A percentile compares a stretch with the other conserved stretches of the same genome.
These are phyloP conservation scores for Antigone vipio DNA, from an alignment of 2,113 vertebrate species.

Conservation along the genomic window DNA sequence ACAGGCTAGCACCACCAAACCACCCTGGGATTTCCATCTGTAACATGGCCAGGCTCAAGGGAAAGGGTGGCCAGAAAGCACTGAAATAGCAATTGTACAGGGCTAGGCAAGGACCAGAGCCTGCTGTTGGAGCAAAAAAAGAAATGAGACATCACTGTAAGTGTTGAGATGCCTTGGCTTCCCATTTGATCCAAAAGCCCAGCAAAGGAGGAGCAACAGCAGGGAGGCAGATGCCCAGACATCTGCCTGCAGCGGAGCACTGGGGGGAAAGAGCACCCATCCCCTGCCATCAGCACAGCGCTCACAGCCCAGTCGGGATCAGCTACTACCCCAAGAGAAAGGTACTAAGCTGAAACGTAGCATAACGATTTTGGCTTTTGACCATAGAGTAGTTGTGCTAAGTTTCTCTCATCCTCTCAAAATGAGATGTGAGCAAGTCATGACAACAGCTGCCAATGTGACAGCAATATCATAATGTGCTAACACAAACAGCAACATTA, in stretches of 20 bases:
- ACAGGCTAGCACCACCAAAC: background rate
- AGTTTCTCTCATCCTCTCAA: background rate
- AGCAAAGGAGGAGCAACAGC: background rate
- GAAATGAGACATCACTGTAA: background rate
- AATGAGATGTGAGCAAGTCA: fast-evolving
- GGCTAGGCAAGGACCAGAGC: background rate
- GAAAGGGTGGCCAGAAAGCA: background rate
- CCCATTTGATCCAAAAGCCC: background rate
- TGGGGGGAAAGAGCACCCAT: background rate
- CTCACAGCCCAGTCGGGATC: background rate
- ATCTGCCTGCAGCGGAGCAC: background rate
- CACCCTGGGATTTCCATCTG: background rate
- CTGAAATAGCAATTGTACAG: fast-evolving
- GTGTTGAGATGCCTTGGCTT: background rate
- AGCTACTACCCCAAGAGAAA: background rate
- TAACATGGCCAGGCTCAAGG: background rate
- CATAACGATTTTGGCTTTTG: background rate
- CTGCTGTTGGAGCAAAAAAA: too few relatives aligned
- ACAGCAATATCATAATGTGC: background rate
- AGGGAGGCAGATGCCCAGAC: background rate
- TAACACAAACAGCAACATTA: background rate
- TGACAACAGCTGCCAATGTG: background rate
- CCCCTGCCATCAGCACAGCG: background rate
- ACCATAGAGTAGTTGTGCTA: background rate
- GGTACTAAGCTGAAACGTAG: background rate